phyloP scores from a whole-genome alignment of 2,888 invertebrate genomes.

The Nomada flava region DNA sequence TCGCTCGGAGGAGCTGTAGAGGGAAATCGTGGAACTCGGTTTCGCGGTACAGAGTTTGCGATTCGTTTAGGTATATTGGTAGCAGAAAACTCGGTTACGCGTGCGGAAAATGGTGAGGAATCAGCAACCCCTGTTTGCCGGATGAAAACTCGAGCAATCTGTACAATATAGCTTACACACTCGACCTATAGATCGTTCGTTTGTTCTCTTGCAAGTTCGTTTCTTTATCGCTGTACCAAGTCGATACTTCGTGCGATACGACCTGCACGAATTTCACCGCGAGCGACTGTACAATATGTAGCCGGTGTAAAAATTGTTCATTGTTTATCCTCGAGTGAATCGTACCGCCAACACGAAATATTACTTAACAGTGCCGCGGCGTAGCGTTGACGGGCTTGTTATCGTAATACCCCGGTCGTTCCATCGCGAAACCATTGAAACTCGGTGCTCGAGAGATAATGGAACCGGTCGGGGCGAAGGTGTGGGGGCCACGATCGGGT shows the following conservation, averaged over 20 bases:
- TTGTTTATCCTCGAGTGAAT: slow-evolving; percentile 31
- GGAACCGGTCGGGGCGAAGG: slow-evolving; percentile 45
- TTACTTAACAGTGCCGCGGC: slow-evolving; percentile 43
- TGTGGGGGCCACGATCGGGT: slow-evolving; percentile 2
- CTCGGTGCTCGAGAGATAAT: slow-evolving; percentile 33
- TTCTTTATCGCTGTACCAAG: too few species aligned
- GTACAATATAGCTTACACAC: too few species aligned
- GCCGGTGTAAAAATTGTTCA: slow-evolving; percentile 7
- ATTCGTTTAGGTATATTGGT: neutral
- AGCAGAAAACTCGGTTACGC: neutral
- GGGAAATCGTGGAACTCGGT: slow-evolving; percentile 14
- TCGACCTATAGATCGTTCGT: too few species aligned
- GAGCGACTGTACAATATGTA: too few species aligned
- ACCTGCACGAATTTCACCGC: too few species aligned
- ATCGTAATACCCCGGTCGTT: slow-evolving; percentile 33
- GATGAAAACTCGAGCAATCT: too few species aligned
- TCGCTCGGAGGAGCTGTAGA: neutral
- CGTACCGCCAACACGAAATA: slow-evolving; percentile 37
- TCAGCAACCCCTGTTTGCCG: too few species aligned
- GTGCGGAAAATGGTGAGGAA: too few species aligned
- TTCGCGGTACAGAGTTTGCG: neutral
- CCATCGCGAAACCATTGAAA: slow-evolving; percentile 20
- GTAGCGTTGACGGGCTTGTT: slow-evolving; percentile 28
- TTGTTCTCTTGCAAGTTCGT: too few species aligned
- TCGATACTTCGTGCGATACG: too few species aligned